A percentile compares a stretch with the other conserved stretches of the same genome.
Evolutionary conservation across 2,113 vertebrate species (phyloP).

Genomic region (Lamprotornis superbus): DNA sequence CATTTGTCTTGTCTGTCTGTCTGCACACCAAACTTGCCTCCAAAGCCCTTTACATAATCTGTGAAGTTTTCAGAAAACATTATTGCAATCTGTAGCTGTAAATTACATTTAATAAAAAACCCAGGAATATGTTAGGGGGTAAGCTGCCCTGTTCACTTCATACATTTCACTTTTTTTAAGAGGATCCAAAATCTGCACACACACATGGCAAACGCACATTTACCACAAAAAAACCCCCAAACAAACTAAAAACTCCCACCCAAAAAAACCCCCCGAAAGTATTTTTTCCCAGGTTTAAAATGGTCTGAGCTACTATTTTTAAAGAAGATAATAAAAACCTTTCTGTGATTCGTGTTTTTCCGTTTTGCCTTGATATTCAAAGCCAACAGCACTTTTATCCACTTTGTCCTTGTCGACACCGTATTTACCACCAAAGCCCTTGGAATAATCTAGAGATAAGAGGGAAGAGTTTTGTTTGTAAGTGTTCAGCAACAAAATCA

Average conservation of each 20-base stretch:
- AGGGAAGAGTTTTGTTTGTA: not conserved
- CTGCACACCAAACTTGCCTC: conserved; percentile 97
- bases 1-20: conserved; percentile 96
- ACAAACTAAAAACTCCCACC: not conserved
- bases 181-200: not conserved
- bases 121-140: not conserved
- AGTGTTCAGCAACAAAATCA: not conserved
- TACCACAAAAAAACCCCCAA: not conserved
- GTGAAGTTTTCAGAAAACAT: conserved; percentile 28
- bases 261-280: fast-evolving
- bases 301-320: not conserved
- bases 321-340: conserved; percentile 76
- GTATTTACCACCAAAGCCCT: conserved; percentile 80
- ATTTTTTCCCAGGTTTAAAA: not conserved
- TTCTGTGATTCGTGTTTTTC: conserved; percentile 96
- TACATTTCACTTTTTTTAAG: not conserved
- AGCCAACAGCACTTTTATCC: conserved; percentile 88
- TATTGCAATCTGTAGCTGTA: not conserved
- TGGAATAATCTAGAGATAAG: conserved; percentile 76
- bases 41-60: conserved; percentile 97
- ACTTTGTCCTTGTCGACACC: conserved; percentile 88
- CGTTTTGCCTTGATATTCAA: conserved; percentile 92
- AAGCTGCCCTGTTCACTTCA: not conserved
- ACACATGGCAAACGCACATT: not conserved
- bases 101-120: not conserved